These are phyloP conservation scores for Zoanthus solanderi DNA, from an alignment of 92 coral and sea anemone species.

Conservation along the genomic window DNA sequence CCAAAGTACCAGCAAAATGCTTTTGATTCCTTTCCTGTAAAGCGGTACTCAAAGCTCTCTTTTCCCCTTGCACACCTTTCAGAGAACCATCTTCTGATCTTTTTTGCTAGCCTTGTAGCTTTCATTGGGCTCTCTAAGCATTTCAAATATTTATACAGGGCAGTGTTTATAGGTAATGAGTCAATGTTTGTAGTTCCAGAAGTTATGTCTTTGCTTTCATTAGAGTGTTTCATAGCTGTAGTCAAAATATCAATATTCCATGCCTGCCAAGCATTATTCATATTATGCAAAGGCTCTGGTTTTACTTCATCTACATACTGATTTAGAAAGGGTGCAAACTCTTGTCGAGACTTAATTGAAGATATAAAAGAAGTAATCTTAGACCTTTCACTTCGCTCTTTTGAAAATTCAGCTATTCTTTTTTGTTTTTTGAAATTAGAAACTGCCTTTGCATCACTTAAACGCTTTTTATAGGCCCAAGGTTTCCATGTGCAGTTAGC, in stretches of 20 bases:
- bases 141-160: conserved; percentile 9
- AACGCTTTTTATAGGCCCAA: conserved; percentile 16
- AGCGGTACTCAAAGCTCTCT: conserved; percentile 49
- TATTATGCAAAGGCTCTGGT: conserved; percentile 13
- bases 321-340: not conserved
- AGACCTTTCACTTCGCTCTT: conserved; percentile 1
- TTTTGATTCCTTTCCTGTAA: conserved; percentile 57
- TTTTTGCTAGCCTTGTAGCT: conserved; percentile 54
- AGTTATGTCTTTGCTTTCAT: not conserved
- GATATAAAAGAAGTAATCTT: conserved; percentile 27
- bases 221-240: conserved; percentile 13
- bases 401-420: not conserved
- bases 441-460: conserved; percentile 32
- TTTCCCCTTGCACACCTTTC: conserved; percentile 2
- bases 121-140: conserved; percentile 33
- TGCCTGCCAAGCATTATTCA: not conserved
- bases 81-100: conserved; percentile 45
- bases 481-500: conserved; percentile 29
- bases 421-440: not conserved
- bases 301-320: not conserved
- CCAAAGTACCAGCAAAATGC: conserved; percentile 44
- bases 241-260: not conserved
- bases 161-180: conserved; percentile 29
- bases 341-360: not conserved
- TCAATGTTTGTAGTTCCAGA: conserved; percentile 7